Evolutionary conservation across 2,888 invertebrate species (phyloP), one percentile per base, ranked within the genome.

Genomic region (Molanna angustata): DNA sequence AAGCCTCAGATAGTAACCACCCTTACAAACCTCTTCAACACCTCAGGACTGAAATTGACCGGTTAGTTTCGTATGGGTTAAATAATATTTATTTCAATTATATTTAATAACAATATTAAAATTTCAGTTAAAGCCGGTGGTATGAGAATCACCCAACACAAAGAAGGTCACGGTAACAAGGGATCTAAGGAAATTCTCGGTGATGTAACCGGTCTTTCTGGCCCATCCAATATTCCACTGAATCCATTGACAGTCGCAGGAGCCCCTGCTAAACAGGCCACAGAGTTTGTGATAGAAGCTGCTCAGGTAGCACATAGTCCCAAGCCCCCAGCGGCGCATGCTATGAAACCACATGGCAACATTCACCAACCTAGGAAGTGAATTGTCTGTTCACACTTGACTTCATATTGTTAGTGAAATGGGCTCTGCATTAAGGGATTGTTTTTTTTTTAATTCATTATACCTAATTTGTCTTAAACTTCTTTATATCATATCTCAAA

Each of bases 341-440:
- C 81, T 53, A 69, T 73, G 57, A 85, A 84, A 63, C 83, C 84
- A 14, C 81, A 81, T 53, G 76, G 78, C 39, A 76, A 87, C 61
- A 94, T 94, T 66, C 92, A 94, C 65, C 94, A 94, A 64, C 94
- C 94, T 54, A 81, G 90, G 68, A 94, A 94, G 79, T 91, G 83
- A 79, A 76, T n/a, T n/a, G n/a, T n/a, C n/a, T n/a, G n/a, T n/a
- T n/a, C n/a, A n/a, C n/a, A n/a, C n/a, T n/a, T n/a, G n/a, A n/a
- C n/a, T n/a, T n/a, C n/a, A n/a, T n/a, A n/a, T n/a, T n/a, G n/a
- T n/a, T n/a, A n/a, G n/a, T n/a, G n/a, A n/a, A n/a, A n/a, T n/a
- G n/a, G n/a, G n/a, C n/a, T n/a, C n/a, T n/a, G n/a, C n/a, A n/a
- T n/a, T n/a, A n/a, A n/a, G n/a, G n/a, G n/a, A n/a, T n/a, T n/a